These are phyloP conservation scores for Eulacestoma nigropectus DNA, from an alignment of 2,113 vertebrate genomes.

Conservation along the genomic window DNA sequence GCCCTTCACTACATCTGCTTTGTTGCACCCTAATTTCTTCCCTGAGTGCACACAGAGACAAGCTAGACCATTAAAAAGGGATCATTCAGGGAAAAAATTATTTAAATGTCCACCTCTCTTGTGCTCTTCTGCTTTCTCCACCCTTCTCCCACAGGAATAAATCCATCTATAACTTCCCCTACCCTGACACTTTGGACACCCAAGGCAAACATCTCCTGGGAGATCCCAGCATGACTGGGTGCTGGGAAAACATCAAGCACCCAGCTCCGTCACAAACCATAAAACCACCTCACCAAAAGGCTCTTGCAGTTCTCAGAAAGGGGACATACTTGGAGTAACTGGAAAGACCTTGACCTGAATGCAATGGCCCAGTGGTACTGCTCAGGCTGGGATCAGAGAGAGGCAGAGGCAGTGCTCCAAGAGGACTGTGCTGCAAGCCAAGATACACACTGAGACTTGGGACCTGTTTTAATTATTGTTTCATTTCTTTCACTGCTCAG, in stretches of 20 bases:
- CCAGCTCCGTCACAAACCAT: neutral
- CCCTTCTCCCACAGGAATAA: neutral
- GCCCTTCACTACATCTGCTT: neutral
- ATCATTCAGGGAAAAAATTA: neutral
- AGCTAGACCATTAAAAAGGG: neutral
- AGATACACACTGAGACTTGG: constrained; percentile 66
- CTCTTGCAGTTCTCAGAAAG: constrained; percentile 55
- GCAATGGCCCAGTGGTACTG: constrained; percentile 36
- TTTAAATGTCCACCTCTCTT: neutral
- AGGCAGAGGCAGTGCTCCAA: constrained; percentile 34
- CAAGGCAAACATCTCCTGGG: neutral
- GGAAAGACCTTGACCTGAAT: constrained; percentile 57
- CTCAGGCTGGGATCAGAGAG: constrained; percentile 42
- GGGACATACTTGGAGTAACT: constrained; percentile 4
- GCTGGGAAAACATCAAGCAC: neutral
- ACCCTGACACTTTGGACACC: neutral
- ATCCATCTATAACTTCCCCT: neutral
- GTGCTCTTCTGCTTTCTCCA: neutral
- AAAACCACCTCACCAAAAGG: neutral
- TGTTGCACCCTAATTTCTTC: accelerated
- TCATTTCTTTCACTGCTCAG: constrained; percentile 63
- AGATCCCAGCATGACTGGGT: neutral
- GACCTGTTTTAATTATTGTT: constrained; percentile 66
- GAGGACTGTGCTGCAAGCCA: neutral
- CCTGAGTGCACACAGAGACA: neutral